phyloP scores from a whole-genome alignment of 2,113 vertebrate species.

The Pterocles orientalis region DNA sequence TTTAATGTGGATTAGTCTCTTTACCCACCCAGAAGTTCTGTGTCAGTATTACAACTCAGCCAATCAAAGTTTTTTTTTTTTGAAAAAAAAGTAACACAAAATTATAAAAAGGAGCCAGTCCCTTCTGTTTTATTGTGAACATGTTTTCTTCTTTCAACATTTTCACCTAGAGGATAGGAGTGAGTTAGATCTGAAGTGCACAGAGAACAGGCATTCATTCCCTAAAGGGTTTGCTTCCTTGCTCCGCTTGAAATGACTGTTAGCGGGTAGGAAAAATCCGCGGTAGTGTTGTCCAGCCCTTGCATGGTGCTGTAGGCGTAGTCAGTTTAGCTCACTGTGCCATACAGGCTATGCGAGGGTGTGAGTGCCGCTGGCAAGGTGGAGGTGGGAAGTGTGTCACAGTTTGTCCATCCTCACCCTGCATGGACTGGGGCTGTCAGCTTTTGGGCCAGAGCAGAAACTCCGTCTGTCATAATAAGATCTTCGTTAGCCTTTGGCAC shows the following conservation, averaged over 20 bases:
- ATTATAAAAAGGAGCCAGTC: not conserved
- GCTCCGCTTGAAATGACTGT: not conserved
- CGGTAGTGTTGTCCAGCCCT: not conserved
- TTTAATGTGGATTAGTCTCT: not conserved
- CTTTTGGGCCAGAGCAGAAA: not conserved
- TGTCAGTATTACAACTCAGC: not conserved
- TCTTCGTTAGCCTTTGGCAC: not conserved
- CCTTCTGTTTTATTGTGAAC: not conserved
- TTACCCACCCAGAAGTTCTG: not conserved
- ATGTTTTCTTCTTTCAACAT: not conserved
- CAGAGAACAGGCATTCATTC: not conserved
- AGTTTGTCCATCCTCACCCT: not conserved
- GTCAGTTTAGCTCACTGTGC: not conserved
- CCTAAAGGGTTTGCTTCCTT: not conserved
- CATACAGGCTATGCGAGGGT: rapidly evolving
- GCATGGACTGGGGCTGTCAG: not conserved
- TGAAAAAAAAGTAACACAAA: not conserved
- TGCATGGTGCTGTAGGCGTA: not conserved
- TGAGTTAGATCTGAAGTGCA: not conserved
- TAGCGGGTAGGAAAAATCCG: not conserved
- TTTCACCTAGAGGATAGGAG: not conserved
- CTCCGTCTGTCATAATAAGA: not conserved
- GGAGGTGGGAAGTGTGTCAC: not conserved
- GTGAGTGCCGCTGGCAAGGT: rapidly evolving
- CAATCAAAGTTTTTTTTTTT: not conserved